phyloP scores from a whole-genome alignment of 30 jellyfish, hydroid and myxozoan genomes.

The Calvadosia cruxmelitensis region DNA sequence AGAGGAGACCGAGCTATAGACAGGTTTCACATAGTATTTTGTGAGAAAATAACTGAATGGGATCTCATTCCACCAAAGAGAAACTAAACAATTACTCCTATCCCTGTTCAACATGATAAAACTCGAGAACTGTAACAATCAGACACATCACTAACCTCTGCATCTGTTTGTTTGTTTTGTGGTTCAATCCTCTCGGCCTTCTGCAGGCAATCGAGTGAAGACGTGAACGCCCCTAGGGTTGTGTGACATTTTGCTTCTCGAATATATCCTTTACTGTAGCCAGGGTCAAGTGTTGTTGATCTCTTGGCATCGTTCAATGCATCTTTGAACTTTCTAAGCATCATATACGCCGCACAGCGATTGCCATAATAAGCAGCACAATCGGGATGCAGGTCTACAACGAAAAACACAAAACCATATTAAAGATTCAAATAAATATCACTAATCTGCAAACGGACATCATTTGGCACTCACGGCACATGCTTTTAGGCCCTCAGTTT shows the following conservation, averaged over 20 bases:
- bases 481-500: too few species aligned
- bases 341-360: slow-evolving; percentile 86
- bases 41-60: not conserved
- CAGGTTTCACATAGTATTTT: too few species aligned
- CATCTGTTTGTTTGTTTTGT: slow-evolving; percentile 30
- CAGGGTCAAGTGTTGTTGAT: slow-evolving; percentile 39
- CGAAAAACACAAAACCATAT: not conserved
- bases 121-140: too few species aligned
- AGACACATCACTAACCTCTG: slow-evolving; percentile 42
- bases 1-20: too few species aligned
- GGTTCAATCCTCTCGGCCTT: slow-evolving; percentile 64
- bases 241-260: slow-evolving; percentile 89
- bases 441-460: too few species aligned
- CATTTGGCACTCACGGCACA: too few species aligned
- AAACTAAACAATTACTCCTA: too few species aligned
- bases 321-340: slow-evolving; percentile 47
- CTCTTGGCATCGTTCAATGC: slow-evolving; percentile 79
- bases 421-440: too few species aligned
- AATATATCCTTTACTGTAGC: slow-evolving; percentile 57
- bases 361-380: slow-evolving; percentile 87
- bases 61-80: too few species aligned
- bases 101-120: too few species aligned
- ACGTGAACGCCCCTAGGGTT: slow-evolving; percentile 52
- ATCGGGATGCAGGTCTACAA: slow-evolving; percentile 67
- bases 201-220: slow-evolving; percentile 39